Percentiles rank a stretch among this genome's conserved stretches.
phyloP scores from a whole-genome alignment of 2,797 vertebrate species.

The Phataginus tricuspis region DNA sequence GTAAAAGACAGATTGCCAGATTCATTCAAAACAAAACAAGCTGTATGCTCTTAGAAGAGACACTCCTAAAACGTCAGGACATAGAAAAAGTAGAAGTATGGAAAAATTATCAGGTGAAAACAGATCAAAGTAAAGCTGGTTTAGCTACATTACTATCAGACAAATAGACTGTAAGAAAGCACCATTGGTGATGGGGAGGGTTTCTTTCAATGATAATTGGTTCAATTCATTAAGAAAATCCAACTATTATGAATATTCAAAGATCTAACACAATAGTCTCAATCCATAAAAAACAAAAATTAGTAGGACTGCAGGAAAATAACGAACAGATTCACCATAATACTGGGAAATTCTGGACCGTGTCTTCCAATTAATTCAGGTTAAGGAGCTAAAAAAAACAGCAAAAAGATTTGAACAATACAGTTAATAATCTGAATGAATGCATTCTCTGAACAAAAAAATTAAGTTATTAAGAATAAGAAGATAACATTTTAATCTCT shows the following conservation, averaged over 20 bases:
- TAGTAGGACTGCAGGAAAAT: neutral
- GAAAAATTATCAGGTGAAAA: no score
- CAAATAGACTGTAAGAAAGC: neutral
- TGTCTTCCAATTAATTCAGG: neutral
- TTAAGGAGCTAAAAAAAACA: neutral
- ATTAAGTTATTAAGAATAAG: neutral
- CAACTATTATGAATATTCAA: neutral
- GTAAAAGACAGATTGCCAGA: neutral
- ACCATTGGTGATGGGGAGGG: neutral
- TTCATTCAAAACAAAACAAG: no score
- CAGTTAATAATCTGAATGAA: neutral
- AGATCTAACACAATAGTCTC: neutral
- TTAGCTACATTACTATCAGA: fast-evolving
- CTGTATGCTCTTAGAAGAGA: neutral
- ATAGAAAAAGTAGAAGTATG: neutral
- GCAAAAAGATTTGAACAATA: neutral
- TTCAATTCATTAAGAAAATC: neutral
- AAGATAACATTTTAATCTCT: neutral
- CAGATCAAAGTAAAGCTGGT: neutral
- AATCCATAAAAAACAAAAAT: neutral
- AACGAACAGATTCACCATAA: neutral
- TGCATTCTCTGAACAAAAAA: neutral
- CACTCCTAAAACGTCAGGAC: neutral
- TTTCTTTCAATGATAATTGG: neutral
- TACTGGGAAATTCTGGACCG: no score